Base-by-base conservation (phyloP, 2,888 invertebrate species). In the Lasioglossum lativentre region DNA sequence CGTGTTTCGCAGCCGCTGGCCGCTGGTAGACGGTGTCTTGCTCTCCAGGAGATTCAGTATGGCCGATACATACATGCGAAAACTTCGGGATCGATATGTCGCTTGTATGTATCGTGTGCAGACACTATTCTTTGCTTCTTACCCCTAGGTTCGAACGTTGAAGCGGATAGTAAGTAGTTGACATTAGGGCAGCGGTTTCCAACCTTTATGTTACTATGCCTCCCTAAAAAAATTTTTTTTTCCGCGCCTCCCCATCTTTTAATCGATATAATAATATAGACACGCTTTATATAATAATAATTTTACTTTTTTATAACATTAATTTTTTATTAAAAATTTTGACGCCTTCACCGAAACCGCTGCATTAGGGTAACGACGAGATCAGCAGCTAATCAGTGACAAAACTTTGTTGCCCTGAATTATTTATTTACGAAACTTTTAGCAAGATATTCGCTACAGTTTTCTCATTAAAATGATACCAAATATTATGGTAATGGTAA, bases 1-100 rank as follows among this genome's bases (percentile, higher is more conserved):
- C 76, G 79, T 68, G 63, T 75, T 76, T 82, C 85, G 76, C 42
- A 76, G 72, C 56, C 27, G 56, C n/a, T 66, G 63, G 70, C 14
- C n/a, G n/a, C n/a, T 38, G 34, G 10, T 40, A 78, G n/a, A 78
- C 76, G 19, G 52, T 30, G 34, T 72, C 34, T 59, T 42, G 77
- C 19, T 34, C 38, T 68, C 34, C 66, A 23, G 66, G 3, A 68
- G 80, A 75, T 75, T 56, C 56, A n/a, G n/a, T 56, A 12, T 56
- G n/a, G 10, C 56, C 1, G n/a, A n/a, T n/a, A n/a, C 56, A 52
- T 52, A 8, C 23, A 23, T n/a, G n/a, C n/a, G n/a, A 56, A 56
- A 56, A n/a, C 56, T n/a, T 56, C 56, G 56, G 56, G n/a, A 4
- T 12, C n/a, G 12, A 56, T 12, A 56, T 56, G 4, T n/a, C n/a